A percentile compares a stretch with the other conserved stretches of the same genome.
Evolutionary conservation across 2,888 invertebrate genomes (phyloP).

Genomic region (Pseudococcus longispinus): DNA sequence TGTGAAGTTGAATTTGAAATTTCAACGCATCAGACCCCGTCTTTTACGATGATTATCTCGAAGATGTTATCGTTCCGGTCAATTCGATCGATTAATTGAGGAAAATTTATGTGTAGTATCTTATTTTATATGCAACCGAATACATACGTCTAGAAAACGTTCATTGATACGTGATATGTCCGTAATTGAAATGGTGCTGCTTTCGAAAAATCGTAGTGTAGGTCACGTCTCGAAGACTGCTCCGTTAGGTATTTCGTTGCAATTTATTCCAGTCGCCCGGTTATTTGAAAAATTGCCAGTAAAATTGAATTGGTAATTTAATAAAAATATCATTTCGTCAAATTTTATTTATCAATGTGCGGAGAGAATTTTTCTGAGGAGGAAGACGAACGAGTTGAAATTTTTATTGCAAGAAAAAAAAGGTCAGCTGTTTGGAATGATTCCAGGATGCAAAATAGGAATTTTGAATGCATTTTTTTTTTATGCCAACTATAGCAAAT

Average conservation of each 20-base stretch:
- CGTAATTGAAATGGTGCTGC: not conserved
- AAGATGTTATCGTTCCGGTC: not conserved
- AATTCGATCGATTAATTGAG: not conserved
- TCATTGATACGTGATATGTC: not conserved
- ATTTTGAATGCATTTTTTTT: too few relatives aligned
- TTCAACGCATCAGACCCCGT: not conserved
- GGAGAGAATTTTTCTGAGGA: not conserved
- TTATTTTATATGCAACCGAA: not conserved
- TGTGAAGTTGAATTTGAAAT: not conserved
- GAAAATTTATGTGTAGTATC: not conserved
- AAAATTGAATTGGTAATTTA: not conserved
- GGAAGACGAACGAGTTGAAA: not conserved
- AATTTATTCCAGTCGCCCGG: not conserved
- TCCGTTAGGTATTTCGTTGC: not conserved
- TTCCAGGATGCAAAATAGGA: too few relatives aligned
- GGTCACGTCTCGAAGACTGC: not conserved
- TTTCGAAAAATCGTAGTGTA: not conserved
- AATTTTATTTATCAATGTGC: not conserved
- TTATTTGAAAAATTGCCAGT: not conserved
- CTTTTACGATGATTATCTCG: not conserved
- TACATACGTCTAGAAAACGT: not conserved
- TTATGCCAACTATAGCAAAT: too few relatives aligned
- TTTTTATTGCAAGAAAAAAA: not conserved
- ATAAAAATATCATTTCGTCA: not conserved
- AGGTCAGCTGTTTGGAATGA: too few relatives aligned